phyloP scores from a whole-genome alignment of 2,797 vertebrate genomes.

The Alexandromys oeconomus region DNA sequence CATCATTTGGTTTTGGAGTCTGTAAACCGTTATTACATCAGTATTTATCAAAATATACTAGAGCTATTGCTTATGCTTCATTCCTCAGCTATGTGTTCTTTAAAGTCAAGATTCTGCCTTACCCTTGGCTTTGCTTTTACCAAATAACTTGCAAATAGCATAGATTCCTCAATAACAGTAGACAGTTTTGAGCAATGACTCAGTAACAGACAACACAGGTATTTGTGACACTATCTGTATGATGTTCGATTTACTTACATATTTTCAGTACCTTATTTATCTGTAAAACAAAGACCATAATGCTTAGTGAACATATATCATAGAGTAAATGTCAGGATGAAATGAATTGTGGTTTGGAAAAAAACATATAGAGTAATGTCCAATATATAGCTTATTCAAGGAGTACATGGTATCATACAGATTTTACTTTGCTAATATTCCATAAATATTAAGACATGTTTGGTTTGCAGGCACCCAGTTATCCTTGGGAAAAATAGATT shows the following conservation, averaged over 20 bases:
- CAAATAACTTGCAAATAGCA: not conserved
- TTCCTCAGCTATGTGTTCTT: not conserved
- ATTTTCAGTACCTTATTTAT: not conserved
- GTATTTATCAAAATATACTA: not conserved
- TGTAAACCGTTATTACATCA: not conserved
- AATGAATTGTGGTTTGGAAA: not conserved
- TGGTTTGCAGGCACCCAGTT: not conserved
- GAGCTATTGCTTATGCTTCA: not conserved
- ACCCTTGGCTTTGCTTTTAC: not conserved
- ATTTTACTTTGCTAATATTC: not conserved
- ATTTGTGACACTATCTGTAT: not conserved
- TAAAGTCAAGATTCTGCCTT: not conserved
- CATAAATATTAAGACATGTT: not conserved
- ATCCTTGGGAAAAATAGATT: not conserved
- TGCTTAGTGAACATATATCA: not conserved
- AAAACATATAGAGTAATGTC: not conserved
- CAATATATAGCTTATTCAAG: not conserved
- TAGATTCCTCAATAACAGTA: not conserved
- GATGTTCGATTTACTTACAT: not conserved
- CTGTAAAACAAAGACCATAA: conserved; percentile 5
- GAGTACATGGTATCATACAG: not conserved
- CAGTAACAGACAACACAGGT: not conserved
- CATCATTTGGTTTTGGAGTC: not conserved
- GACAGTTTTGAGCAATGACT: not conserved
- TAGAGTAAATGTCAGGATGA: not conserved